A percentile compares a stretch with the other conserved stretches of the same genome.
Evolutionary conservation across 1,140 invertebrate genomes (phyloP).

Genomic region (Agrilus planipennis): DNA sequence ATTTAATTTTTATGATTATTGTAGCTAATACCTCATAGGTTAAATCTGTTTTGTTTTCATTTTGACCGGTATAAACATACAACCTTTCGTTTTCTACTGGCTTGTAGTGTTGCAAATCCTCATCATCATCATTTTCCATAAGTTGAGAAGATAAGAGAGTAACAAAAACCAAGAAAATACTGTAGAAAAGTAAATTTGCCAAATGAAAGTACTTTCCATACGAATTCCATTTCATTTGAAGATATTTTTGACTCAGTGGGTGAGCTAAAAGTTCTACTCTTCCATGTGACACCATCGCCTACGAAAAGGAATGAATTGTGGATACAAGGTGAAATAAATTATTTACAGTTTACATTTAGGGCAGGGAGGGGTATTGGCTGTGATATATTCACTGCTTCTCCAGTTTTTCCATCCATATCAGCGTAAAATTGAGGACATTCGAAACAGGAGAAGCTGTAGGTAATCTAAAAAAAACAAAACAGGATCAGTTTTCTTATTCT

Average conservation of each 20-base stretch:
- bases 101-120: too few relatives aligned
- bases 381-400: slow-evolving; percentile 39
- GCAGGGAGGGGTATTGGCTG: slow-evolving; percentile 54
- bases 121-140: slow-evolving; percentile 20
- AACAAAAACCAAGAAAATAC: slow-evolving; percentile 60
- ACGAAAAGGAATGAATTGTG: too few relatives aligned
- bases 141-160: slow-evolving; percentile 51
- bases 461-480: slow-evolving; percentile 41
- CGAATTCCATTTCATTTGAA: slow-evolving; percentile 80
- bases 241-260: slow-evolving; percentile 69
- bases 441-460: slow-evolving; percentile 58
- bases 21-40: too few relatives aligned
- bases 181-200: slow-evolving; percentile 61
- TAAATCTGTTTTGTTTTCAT: too few relatives aligned
- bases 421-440: slow-evolving; percentile 47
- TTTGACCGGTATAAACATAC: too few relatives aligned
- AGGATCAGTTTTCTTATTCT: background rate
- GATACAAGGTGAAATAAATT: background rate
- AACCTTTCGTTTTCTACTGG: too few relatives aligned
- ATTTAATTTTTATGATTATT: too few relatives aligned
- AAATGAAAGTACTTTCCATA: slow-evolving; percentile 78
- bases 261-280: slow-evolving; percentile 69
- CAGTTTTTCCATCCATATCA: slow-evolving; percentile 46
- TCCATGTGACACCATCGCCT: slow-evolving; percentile 73
- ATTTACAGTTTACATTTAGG: slow-evolving; percentile 46